Percentiles rank a stretch among this genome's conserved stretches.
phyloP scores from a whole-genome alignment of 2,113 vertebrate genomes.

The Sciurus niger region DNA sequence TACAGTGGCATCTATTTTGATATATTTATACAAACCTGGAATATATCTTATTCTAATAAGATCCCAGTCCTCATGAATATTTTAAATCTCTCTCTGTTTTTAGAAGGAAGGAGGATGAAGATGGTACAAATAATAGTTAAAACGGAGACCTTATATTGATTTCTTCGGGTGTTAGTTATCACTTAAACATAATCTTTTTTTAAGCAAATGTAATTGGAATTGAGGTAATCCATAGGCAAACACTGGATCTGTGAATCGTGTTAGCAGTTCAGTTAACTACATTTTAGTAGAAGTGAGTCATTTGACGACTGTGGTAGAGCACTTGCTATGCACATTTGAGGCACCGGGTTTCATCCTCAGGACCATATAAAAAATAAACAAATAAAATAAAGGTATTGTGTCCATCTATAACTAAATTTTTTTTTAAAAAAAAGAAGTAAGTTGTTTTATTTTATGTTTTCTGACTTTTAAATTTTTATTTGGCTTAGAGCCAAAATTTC shows the following conservation, averaged over 20 bases:
- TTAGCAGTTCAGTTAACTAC: constrained; percentile 26
- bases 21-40: too few relatives aligned
- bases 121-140: constrained; percentile 52
- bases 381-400: too few relatives aligned
- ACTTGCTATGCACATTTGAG: too few relatives aligned
- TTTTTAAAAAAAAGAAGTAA: too few relatives aligned
- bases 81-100: constrained; percentile 43
- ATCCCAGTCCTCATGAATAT: too few relatives aligned
- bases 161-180: not conserved
- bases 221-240: constrained; percentile 41
- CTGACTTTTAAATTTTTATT: constrained; percentile 50
- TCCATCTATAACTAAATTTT: too few relatives aligned
- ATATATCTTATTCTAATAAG: too few relatives aligned
- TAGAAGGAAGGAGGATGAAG: constrained; percentile 21
- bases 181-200: not conserved
- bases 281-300: constrained; percentile 51
- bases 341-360: too few relatives aligned
- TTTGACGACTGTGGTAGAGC: not conserved
- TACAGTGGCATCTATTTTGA: too few relatives aligned
- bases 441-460: constrained; percentile 22
- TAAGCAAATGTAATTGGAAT: not conserved
- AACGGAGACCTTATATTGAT: not conserved
- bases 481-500: constrained; percentile 15
- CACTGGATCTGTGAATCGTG: not conserved
- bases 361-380: too few relatives aligned